Conservation (phyloP, 23 tunicate species). For the Clavelina lepadiformis region DNA sequence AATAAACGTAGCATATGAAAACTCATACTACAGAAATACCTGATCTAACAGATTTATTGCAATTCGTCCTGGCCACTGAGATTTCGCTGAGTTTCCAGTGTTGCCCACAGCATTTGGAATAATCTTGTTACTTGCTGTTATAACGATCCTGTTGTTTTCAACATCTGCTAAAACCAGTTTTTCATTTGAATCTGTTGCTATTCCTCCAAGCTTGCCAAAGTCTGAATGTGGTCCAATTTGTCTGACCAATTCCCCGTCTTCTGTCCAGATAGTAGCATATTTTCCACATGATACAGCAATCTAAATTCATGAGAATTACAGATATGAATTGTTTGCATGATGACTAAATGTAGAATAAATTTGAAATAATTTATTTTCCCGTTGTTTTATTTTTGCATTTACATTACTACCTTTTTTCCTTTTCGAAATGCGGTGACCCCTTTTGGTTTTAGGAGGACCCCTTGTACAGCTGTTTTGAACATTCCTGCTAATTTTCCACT, state of each 20-base stretch:
- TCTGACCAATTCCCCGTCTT: conserved; percentile 33
- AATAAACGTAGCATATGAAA: background rate
- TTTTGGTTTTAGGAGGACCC: conserved; percentile 50
- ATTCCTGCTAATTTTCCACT: conserved; percentile 27
- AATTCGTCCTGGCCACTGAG: conserved; percentile 64
- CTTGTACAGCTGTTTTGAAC: conserved; percentile 36
- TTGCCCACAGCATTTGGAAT: conserved; percentile 29
- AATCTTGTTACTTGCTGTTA: conserved; percentile 14
- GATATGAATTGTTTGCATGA: background rate
- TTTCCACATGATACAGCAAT: conserved; percentile 54
- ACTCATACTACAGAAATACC: conserved; percentile 10
- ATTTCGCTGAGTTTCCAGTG: conserved; percentile 25
- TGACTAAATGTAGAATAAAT: background rate
- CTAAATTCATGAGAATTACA: background rate
- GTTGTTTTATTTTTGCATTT: background rate
- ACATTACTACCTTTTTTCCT: conserved; percentile 28
- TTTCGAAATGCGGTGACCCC: conserved; percentile 19
- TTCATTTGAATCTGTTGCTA: conserved; percentile 32
- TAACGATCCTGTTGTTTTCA: conserved; percentile 36
- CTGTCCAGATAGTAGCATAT: conserved; percentile 51
- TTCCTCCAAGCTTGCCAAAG: conserved; percentile 58
- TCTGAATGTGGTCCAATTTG: conserved; percentile 53
- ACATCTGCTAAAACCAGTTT: conserved; percentile 37
- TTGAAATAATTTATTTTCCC: background rate
- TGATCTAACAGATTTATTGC: conserved; percentile 52